Percentiles rank a stretch among this genome's conserved stretches.
These are phyloP conservation scores for Luscinia megarhynchos DNA, from an alignment of 2,797 vertebrate species.

Conservation along the genomic window DNA sequence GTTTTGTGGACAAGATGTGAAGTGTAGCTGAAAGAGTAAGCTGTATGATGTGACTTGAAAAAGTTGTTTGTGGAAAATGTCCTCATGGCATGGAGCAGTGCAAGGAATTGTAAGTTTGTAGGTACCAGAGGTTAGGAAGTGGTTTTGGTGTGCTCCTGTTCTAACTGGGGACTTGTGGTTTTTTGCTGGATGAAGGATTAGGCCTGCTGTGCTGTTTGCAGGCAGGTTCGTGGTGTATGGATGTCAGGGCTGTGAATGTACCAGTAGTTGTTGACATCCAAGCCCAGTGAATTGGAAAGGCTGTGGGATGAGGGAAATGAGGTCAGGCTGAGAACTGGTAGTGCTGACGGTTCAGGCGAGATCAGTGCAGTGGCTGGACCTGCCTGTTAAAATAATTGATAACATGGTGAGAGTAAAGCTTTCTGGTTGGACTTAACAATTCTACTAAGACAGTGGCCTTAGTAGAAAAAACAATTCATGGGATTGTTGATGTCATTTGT, in stretches of 20 bases:
- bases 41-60: background rate
- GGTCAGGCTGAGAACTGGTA: background rate
- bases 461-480: background rate
- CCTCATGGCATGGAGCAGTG: background rate
- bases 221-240: background rate
- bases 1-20: background rate
- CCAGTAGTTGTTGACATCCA: background rate
- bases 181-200: background rate
- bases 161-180: background rate
- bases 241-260: background rate
- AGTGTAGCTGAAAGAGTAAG: background rate
- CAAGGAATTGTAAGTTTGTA: background rate
- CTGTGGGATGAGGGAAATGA: background rate
- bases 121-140: background rate
- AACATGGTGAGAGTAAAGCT: background rate
- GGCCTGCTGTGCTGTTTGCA: background rate
- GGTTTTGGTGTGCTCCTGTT: background rate
- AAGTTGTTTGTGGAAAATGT: background rate
- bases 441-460: background rate
- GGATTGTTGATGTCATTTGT: background rate
- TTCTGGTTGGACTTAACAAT: background rate
- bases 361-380: background rate
- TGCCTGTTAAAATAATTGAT: background rate
- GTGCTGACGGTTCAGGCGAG: background rate
- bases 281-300: background rate